Base-by-base conservation (phyloP, 2,888 invertebrate species). In the Eupsilia transversa region DNA sequence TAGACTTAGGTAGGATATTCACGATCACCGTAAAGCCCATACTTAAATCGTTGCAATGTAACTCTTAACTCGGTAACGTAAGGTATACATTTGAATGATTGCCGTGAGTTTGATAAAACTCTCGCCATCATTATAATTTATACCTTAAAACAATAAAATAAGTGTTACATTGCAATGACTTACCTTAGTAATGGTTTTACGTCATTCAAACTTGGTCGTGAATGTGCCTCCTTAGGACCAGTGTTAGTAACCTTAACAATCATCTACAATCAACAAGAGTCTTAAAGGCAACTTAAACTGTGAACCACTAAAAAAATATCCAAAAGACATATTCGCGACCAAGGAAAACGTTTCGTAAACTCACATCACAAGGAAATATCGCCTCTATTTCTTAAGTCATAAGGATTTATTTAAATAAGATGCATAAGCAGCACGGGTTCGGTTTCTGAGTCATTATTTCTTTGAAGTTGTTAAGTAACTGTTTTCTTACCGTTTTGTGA, bases 391-490 rank as follows among this genome's bases (percentile, higher is more conserved):
- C 3, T 14, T 30, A 0, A 0, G 0, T 0, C 0, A 23, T 67
- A 82, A 74, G 35, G 61, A 66, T 72, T 27, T 27, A 52, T 82
- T 77, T 74, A 41, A 33, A 59, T 64, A 63, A 33, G 5, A 52
- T n/a, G 7, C 27, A 52, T 52, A 56, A 52, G 35, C 33, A 20
- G n/a, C 23, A 61, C 20, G 17, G 60, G 41, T 38, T 69, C 14
- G 14, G 46, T 43, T 52, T 59, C 27, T 74, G 79, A 84, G 64
- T 84, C 72, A 84, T 75, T 78, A 79, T 78, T 85, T 86, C 77
- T 74, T 64, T 78, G 79, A 83, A 84, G 35, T 79, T 70, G 49
- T 69, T 81, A n/a, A n/a, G n/a, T n/a, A 79, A 77, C 86, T 81
- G 85, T 81, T 79, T 78, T 79, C 79, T 56, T 82, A 83, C 82